Conservation (phyloP, 2,113 vertebrate species). For the Pipa parva region DNA sequence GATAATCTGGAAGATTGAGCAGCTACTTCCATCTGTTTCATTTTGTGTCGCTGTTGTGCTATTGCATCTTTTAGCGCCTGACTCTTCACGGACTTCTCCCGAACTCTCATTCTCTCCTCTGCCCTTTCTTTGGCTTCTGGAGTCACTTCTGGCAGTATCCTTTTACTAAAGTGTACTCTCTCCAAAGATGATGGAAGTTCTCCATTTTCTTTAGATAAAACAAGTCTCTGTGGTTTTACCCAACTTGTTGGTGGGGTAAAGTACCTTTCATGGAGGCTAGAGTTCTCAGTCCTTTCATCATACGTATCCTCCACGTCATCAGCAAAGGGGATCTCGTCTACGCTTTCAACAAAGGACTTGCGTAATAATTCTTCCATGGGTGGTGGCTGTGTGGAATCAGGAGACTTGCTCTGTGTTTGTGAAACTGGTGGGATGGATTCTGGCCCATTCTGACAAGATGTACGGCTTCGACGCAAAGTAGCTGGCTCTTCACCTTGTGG, state of each 20-base stretch:
- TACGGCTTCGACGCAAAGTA: slow-evolving; percentile 67
- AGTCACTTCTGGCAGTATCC: slow-evolving; percentile 69
- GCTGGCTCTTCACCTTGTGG: slow-evolving; percentile 86
- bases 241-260: slow-evolving; percentile 79
- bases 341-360: slow-evolving; percentile 91
- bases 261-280: slow-evolving; percentile 70
- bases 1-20: slow-evolving; percentile 56
- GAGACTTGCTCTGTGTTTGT: slow-evolving; percentile 42
- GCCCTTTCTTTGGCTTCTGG: slow-evolving; percentile 89
- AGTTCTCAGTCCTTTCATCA: slow-evolving; percentile 80
- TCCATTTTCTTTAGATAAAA: slow-evolving; percentile 75
- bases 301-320: slow-evolving; percentile 90
- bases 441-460: slow-evolving; percentile 63
- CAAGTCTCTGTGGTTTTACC: slow-evolving; percentile 57
- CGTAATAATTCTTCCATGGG: slow-evolving; percentile 56
- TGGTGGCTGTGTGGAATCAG: slow-evolving; percentile 59
- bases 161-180: slow-evolving; percentile 49
- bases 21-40: slow-evolving; percentile 79
- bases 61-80: slow-evolving; percentile 86
- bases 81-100: slow-evolving; percentile 93
- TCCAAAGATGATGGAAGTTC: slow-evolving; percentile 62
- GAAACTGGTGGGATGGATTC: slow-evolving; percentile 47
- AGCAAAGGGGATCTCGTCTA: slow-evolving; percentile 94
- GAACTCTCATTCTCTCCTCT: slow-evolving; percentile 84
- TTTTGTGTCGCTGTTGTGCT: slow-evolving; percentile 83